A percentile compares a stretch with the other conserved stretches of the same genome.
Evolutionary conservation across 2,113 vertebrate genomes (phyloP).

Genomic region (Strigops habroptila): DNA sequence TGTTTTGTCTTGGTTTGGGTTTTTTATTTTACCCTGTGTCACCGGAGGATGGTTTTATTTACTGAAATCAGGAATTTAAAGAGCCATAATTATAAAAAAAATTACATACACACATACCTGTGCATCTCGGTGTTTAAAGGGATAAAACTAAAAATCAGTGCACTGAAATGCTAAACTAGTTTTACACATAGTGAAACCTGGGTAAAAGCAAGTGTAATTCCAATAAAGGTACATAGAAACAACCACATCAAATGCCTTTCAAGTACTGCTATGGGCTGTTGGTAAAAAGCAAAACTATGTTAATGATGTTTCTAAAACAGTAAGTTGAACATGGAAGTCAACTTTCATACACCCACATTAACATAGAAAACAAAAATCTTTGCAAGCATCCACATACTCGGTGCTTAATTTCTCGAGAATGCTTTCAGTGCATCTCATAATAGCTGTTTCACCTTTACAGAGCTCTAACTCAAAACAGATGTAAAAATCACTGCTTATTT

Average conservation of each 20-base stretch:
- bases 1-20: neutral
- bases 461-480: neutral
- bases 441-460: neutral
- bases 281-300: slow-evolving; percentile 31
- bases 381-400: neutral
- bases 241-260: slow-evolving; percentile 37
- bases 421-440: neutral
- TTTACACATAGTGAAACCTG: slow-evolving; percentile 3
- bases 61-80: neutral
- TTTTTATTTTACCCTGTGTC: neutral
- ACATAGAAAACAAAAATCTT: neutral
- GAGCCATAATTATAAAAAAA: neutral
- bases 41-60: neutral
- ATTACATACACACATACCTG: neutral
- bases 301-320: neutral
- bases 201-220: neutral
- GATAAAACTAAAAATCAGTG: neutral
- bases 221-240: neutral
- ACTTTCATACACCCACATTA: neutral
- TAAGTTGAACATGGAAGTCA: neutral
- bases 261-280: neutral
- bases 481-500: neutral
- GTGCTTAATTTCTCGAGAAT: neutral
- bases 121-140: neutral
- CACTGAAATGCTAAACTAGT: neutral